Evolutionary conservation across 2,113 vertebrate genomes (phyloP).

Genomic region (Chionis minor): DNA sequence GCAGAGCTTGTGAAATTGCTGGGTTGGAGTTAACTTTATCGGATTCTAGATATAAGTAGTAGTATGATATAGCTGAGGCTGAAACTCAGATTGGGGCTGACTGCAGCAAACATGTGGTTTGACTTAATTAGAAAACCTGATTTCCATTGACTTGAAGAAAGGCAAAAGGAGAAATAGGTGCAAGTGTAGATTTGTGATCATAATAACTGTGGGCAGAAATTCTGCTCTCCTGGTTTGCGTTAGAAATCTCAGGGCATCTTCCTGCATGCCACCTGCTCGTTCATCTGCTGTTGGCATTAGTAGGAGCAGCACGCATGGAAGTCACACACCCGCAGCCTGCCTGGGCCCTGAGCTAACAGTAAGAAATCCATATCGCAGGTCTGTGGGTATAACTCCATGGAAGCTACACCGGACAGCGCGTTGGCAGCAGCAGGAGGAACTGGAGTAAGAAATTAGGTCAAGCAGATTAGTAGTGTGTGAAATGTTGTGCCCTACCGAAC

Average conservation of each 20-base stretch:
- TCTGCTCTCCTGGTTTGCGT: not conserved
- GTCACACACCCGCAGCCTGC: not conserved
- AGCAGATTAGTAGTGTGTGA: not conserved
- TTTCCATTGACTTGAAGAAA: not conserved
- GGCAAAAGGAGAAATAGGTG: not conserved
- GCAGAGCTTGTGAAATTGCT: not conserved
- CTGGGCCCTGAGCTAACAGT: not conserved
- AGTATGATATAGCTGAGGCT: not conserved
- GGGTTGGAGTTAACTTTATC: not conserved
- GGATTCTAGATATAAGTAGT: not conserved
- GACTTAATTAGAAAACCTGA: not conserved
- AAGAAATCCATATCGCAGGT: not conserved
- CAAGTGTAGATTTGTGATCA: not conserved
- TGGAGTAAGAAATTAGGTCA: slow-evolving; percentile 5
- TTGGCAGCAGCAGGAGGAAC: not conserved
- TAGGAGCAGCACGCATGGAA: not conserved
- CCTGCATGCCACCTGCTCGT: not conserved
- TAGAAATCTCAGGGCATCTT: not conserved
- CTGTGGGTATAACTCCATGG: not conserved
- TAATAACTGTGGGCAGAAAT: not conserved
- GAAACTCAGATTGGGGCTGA: not conserved
- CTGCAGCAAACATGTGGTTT: not conserved
- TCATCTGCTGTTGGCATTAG: slow-evolving; percentile 31
- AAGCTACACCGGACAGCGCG: not conserved
- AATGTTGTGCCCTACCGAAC: not conserved